Conservation (phyloP, 2,113 vertebrate genomes). For the Puffinus mauretanicus region DNA sequence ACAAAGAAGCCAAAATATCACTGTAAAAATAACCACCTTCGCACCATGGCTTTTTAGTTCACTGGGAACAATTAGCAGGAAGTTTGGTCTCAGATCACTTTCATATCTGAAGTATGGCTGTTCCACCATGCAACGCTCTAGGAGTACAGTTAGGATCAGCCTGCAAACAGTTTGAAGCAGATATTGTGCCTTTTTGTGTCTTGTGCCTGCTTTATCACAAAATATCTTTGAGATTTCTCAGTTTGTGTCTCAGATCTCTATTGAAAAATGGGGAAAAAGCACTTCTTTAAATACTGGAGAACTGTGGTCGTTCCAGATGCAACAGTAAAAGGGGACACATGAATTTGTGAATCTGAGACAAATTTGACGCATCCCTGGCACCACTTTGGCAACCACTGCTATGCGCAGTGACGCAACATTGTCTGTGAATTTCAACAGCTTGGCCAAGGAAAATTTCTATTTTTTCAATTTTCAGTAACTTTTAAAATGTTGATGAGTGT, state of each 20-base stretch:
- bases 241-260: neutral
- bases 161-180: neutral
- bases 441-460: neutral
- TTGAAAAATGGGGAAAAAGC: neutral
- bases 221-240: neutral
- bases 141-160: neutral
- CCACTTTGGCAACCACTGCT: neutral
- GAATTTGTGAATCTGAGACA: neutral
- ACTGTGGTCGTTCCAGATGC: neutral
- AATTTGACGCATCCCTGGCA: neutral
- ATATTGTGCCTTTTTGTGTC: neutral
- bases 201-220: neutral
- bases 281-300: neutral
- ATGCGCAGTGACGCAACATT: neutral
- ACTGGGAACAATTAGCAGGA: neutral
- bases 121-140: neutral
- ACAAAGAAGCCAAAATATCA: constrained; percentile 8
- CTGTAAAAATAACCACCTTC: constrained; percentile 19
- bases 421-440: neutral
- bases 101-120: neutral
- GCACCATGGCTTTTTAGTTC: neutral
- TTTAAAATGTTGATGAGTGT: neutral
- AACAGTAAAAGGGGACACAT: neutral
- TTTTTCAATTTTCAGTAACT: neutral
- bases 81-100: neutral